A percentile compares a stretch with the other conserved stretches of the same genome.
phyloP scores from a whole-genome alignment of 37 sponge, comb jelly and placozoan genomes.

The Dysidea cf. avara region DNA sequence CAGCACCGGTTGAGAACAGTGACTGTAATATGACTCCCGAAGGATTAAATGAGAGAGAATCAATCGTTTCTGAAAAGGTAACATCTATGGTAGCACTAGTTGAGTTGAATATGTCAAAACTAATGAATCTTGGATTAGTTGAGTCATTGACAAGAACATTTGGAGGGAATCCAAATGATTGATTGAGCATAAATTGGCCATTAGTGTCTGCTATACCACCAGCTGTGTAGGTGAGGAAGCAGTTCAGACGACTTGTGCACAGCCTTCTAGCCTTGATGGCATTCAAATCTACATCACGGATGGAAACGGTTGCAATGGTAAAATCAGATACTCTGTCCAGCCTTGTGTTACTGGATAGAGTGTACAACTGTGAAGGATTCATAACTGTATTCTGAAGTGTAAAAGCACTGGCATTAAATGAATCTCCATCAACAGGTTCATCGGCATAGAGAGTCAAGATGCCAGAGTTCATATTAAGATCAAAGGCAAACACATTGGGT shows the following conservation, averaged over 20 bases:
- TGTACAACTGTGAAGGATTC: conserved; percentile 46
- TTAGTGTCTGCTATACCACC: conserved; percentile 73
- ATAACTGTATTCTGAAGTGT: conserved; percentile 64
- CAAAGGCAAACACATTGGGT: conserved; percentile 48
- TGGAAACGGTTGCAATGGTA: conserved; percentile 36
- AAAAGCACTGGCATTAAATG: conserved; percentile 31
- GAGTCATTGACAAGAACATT: conserved; percentile 42
- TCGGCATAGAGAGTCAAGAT: conserved; percentile 45
- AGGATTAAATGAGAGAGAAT: conserved; percentile 46
- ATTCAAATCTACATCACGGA: conserved; percentile 59
- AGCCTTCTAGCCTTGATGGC: conserved; percentile 65
- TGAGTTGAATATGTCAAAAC: conserved; percentile 69
- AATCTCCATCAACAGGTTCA: conserved; percentile 64
- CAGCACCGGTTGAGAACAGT: conserved; percentile 43
- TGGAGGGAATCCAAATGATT: conserved; percentile 45
- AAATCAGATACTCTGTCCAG: conserved; percentile 54
- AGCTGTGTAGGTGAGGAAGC: conserved; percentile 67
- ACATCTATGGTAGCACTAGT: conserved; percentile 49
- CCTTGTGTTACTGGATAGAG: conserved; percentile 31
- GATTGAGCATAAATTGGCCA: conserved; percentile 51
- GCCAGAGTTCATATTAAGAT: conserved; percentile 68
- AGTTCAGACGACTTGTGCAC: conserved; percentile 44
- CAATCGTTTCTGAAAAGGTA: conserved; percentile 75
- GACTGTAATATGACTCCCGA: conserved; percentile 63
- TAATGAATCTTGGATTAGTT: conserved; percentile 39